Conservation (phyloP, 2,888 invertebrate species). For the Neria commutata region DNA sequence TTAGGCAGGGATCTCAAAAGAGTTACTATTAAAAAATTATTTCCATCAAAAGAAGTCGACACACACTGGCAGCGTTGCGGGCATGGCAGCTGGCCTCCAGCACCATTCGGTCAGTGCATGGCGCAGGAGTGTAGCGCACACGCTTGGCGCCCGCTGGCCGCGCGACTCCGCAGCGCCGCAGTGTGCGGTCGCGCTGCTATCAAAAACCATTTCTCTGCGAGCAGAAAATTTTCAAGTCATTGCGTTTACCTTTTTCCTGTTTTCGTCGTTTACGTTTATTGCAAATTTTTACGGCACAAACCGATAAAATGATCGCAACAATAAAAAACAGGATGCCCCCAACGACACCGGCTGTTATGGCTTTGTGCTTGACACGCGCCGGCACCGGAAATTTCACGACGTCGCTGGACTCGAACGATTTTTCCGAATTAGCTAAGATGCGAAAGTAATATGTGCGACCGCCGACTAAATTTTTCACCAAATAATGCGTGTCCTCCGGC, state of each 20-base stretch:
- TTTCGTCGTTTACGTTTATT: constrained; percentile 95
- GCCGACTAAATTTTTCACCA: constrained; percentile 91
- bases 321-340: constrained; percentile 97
- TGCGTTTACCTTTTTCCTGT: constrained; percentile 91
- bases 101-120: no score
- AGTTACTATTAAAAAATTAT: no score
- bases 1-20: no score
- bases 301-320: constrained; percentile 94
- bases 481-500: constrained; percentile 86
- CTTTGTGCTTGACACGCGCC: constrained; percentile 91
- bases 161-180: no score
- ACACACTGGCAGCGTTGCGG: no score
- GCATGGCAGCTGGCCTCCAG: no score
- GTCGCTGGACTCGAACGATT: constrained; percentile 85
- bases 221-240: constrained; percentile 42
- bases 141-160: no score
- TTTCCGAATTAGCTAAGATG: constrained; percentile 85
- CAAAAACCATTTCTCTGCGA: constrained; percentile 49
- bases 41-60: no score
- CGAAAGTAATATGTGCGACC: constrained; percentile 92
- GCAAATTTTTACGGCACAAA: constrained; percentile 97
- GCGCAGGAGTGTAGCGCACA: no score
- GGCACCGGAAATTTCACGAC: constrained; percentile 89
- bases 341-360: constrained; percentile 94
- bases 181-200: constrained; percentile 32